Evolutionary conservation across 1,140 invertebrate genomes (phyloP), one percentile per base, ranked within the genome.

Genomic region (Lordiphosa clarofinis): DNA sequence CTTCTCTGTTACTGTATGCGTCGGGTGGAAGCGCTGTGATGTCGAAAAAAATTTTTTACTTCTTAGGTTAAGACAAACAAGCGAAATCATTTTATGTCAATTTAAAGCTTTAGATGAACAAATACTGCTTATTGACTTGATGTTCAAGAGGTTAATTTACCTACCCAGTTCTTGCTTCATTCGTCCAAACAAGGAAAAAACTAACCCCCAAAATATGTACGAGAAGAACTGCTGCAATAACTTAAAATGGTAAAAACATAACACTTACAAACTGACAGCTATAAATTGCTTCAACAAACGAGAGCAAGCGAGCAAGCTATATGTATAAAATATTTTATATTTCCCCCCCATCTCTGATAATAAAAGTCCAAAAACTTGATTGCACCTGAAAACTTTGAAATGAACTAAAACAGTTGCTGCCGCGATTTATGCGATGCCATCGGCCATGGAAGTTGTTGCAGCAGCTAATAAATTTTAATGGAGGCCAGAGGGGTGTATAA

Each of bases 351-450:
- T 28, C 24, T 31, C 7, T 11, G 21, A 59, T 69, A 82, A 82
- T 69, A 75, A 82, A 82, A 70, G 36, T 47, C 76, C 54, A 64
- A 75, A 79, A 79, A 79, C 75, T 79, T 74, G 70, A 81, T 79
- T 79, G 75, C 66, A 79, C 46, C 73, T 73, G 68, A 63, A 31
- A 66, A 66, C 62, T 75, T 52, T 49, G 49, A 57, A 76, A 63
- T 66, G 55, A 53, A 59, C 54, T 59, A 56, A 62, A 24, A 9
- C 28, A 43, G 62, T 31, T 57, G 31, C n/a, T 54, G 53, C 35
- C 8, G 43, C 73, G 73, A 78, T 76, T 76, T 78, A 76, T 78
- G 63, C 47, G 64, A 65, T 50, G 58, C 54, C 68, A 49, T 66
- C 33, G 73, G 38, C 37, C 42, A 19, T 33, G n/a, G 33, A 53